Evolutionary conservation across 92 coral and sea anemone species (phyloP).

Genomic region (Parazoanthus swiftii): DNA sequence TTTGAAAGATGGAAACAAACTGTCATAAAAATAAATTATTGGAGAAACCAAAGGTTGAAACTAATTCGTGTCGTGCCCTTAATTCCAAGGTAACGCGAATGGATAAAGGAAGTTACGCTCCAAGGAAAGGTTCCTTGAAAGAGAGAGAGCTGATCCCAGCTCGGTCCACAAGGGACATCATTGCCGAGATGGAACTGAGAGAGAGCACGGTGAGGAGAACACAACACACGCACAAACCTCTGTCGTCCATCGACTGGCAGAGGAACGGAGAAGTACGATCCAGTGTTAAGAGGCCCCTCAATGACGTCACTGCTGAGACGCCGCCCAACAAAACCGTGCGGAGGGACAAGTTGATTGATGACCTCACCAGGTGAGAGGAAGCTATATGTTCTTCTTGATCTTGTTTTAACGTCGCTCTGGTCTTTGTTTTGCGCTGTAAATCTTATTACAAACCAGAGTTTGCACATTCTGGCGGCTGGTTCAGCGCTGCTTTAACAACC

Average conservation of each 20-base stretch:
- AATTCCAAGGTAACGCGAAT: background rate
- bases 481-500: too few species aligned
- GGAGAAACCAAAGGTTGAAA: background rate
- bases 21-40: too few species aligned
- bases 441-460: too few species aligned
- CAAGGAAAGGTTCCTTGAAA: conserved; percentile 29
- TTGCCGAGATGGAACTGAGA: conserved; percentile 32
- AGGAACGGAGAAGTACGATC: conserved; percentile 26
- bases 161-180: conserved; percentile 36
- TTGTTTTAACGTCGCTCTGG: too few species aligned
- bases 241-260: conserved; percentile 33
- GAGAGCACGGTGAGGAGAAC: conserved; percentile 19
- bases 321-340: conserved; percentile 28
- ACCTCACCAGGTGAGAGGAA: conserved; percentile 18
- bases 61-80: background rate
- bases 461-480: too few species aligned
- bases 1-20: too few species aligned
- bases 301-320: background rate
- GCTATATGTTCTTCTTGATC: too few species aligned
- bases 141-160: conserved; percentile 26
- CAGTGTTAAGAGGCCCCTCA: conserved; percentile 1
- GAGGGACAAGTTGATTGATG: conserved; percentile 40
- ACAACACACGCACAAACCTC: conserved; percentile 25
- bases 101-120: conserved; percentile 12
- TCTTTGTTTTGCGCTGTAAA: too few species aligned